Evolutionary conservation across 1,140 invertebrate genomes (phyloP).

Genomic region (Trichonephila clavipes): DNA sequence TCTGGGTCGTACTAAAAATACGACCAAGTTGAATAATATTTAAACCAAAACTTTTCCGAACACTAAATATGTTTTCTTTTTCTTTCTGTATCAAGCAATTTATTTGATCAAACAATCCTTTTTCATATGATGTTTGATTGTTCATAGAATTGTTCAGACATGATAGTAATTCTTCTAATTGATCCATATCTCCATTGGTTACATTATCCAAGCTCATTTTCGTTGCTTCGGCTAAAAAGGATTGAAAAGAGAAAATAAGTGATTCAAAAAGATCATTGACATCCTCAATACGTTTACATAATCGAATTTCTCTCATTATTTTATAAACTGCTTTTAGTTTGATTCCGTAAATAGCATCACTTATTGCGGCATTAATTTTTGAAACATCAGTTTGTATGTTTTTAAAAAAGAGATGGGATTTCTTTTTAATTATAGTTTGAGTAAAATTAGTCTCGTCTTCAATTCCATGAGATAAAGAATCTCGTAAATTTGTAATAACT

Average conservation of each 20-base stretch:
- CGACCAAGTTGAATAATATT: background rate
- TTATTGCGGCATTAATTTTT: background rate
- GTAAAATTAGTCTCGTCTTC: background rate
- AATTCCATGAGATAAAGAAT: constrained; percentile 22
- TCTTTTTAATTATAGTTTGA: background rate
- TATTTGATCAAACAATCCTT: background rate
- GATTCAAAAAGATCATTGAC: background rate
- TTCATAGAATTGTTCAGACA: background rate
- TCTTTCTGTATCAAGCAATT: background rate
- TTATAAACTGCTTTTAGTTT: too few relatives aligned
- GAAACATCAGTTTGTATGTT: constrained; percentile 41
- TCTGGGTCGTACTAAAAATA: background rate
- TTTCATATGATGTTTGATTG: background rate
- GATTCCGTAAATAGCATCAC: background rate
- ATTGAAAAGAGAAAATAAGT: background rate
- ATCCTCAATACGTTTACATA: background rate
- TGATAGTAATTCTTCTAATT: background rate
- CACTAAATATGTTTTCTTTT: background rate
- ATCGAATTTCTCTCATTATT: background rate
- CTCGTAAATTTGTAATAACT: constrained; percentile 16
- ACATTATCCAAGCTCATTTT: background rate
- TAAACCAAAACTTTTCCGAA: background rate
- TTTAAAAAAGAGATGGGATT: background rate
- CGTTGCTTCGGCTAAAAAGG: background rate
- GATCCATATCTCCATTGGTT: background rate